A percentile compares a stretch with the other conserved stretches of the same genome.
Conservation (phyloP, 2,888 invertebrate species). For the Eurois occulta region DNA sequence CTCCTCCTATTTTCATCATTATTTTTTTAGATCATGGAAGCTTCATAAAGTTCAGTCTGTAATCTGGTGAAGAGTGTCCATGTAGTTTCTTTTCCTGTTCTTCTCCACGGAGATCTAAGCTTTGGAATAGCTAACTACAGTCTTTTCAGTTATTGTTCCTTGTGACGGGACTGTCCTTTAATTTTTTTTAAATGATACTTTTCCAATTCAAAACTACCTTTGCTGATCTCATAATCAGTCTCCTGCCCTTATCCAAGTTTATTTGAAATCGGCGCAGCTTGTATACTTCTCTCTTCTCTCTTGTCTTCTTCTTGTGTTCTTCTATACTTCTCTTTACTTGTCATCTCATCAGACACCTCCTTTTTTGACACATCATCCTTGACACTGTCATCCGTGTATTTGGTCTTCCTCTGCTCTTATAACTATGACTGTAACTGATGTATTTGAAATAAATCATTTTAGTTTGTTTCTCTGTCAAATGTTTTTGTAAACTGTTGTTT, state of each 20-base stretch:
- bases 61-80: background rate
- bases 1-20: background rate
- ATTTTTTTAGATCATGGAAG: background rate
- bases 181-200: no score
- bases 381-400: background rate
- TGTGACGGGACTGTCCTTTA: background rate
- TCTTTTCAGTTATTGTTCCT: background rate
- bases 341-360: background rate
- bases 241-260: background rate
- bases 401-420: background rate
- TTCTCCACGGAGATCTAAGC: background rate
- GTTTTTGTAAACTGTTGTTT: background rate
- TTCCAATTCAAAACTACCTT: background rate
- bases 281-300: no score
- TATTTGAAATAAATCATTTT: background rate
- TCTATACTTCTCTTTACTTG: background rate
- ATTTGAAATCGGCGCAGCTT: background rate
- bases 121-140: background rate
- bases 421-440: background rate
- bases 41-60: background rate
- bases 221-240: background rate
- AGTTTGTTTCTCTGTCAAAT: background rate
- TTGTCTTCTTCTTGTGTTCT: no score
- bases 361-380: background rate
- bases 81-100: background rate